Conservation (phyloP, 2,888 invertebrate species). For the Drosophila melanosoma region DNA sequence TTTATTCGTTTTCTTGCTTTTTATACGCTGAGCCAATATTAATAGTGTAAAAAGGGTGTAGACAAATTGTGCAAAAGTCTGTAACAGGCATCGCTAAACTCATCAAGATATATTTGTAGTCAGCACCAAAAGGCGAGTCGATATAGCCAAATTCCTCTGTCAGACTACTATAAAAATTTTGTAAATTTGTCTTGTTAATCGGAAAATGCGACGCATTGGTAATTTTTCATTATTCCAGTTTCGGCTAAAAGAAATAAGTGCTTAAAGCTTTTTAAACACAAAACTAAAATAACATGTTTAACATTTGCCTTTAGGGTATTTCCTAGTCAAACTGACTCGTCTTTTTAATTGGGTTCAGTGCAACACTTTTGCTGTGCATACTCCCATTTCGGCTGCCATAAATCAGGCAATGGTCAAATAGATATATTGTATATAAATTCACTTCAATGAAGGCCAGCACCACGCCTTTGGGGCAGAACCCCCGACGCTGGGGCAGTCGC, state of each 20-base stretch:
- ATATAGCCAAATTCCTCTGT: background rate
- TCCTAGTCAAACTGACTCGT: background rate
- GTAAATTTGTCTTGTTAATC: background rate
- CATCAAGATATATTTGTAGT: background rate
- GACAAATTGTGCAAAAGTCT: background rate
- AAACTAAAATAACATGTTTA: background rate
- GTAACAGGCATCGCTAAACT: background rate
- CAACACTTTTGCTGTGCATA: conserved; percentile 17
- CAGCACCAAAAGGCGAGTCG: background rate
- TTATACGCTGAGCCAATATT: background rate
- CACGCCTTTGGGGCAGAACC: conserved; percentile 41
- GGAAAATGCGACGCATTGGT: background rate
- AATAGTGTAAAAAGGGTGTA: background rate
- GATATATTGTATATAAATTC: conserved; percentile 45
- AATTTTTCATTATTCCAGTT: background rate
- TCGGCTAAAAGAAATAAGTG: background rate
- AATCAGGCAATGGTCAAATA: conserved; percentile 27
- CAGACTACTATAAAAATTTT: background rate
- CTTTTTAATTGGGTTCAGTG: conserved; percentile 25
- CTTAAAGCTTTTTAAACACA: background rate
- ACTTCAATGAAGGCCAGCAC: conserved; percentile 65
- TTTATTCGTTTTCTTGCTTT: background rate
- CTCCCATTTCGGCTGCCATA: conserved; percentile 45
- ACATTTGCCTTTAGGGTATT: background rate
- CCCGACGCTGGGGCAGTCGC: conserved; percentile 20